Evolutionary conservation across 2,797 vertebrate species (phyloP).

Genomic region (Phataginus tetradactyla): DNA sequence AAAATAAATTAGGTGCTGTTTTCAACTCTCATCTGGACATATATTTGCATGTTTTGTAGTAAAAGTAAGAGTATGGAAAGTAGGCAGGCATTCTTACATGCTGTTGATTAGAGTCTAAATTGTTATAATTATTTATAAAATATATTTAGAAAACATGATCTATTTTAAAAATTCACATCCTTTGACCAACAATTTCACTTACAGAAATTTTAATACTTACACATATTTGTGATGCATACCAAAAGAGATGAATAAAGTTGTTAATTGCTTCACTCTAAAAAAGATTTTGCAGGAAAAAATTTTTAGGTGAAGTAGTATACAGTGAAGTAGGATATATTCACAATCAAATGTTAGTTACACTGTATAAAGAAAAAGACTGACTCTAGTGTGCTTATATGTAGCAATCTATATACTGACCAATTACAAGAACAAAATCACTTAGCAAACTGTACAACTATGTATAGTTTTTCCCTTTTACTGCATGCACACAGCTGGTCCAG

Average conservation of each 20-base stretch:
- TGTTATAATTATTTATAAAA: not conserved
- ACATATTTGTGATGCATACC: not conserved
- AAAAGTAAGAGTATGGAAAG: not conserved
- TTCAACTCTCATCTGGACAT: not conserved
- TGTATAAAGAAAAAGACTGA: not conserved
- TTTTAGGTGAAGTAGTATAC: not conserved
- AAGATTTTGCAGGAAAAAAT: not conserved
- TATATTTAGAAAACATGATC: not conserved
- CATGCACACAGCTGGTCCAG: not conserved
- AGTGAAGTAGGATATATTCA: not conserved
- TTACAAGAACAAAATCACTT: not conserved
- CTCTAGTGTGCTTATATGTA: not conserved
- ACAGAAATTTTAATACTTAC: slow-evolving; percentile 16
- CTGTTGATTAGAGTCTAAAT: not conserved
- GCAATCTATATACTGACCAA: not conserved
- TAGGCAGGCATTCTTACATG: not conserved
- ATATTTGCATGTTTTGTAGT: not conserved
- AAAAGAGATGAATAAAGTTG: not conserved
- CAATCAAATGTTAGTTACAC: not conserved
- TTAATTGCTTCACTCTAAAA: not conserved
- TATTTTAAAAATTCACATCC: not conserved
- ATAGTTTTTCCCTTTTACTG: not conserved
- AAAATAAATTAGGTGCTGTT: slow-evolving; percentile 1
- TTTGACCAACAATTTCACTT: not conserved
- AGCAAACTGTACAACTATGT: not conserved